Evolutionary conservation across 2,888 invertebrate species (phyloP), one percentile per base, ranked within the genome.

Genomic region (Drosophila rubida): DNA sequence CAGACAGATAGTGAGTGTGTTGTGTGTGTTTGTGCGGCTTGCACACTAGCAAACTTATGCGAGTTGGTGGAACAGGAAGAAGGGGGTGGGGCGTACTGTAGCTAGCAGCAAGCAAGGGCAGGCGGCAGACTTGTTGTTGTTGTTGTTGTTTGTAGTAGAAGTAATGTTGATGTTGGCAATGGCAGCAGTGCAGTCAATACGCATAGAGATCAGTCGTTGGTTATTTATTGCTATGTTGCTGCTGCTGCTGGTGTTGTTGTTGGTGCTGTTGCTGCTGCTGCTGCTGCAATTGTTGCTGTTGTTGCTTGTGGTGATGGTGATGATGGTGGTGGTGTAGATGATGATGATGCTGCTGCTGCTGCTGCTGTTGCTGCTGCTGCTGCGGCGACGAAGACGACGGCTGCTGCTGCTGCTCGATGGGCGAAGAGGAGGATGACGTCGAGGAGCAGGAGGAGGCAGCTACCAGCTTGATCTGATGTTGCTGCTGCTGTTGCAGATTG

Each of bases 121-220:
- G 59, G 37, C 51, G 25, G 30, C 32, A 48, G 66, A 53, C 22
- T 53, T 65, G 37, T 32, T 60, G n/a, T 50, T 55, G 22, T 50
- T 55, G 22, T 45, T 41, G 19, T 57, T 64, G 39, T n/a, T 25
- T 37, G 45, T 23, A 39, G 35, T 54, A 48, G 49, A 54, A 41
- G 19, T 60, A 41, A 48, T 49, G 57, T 50, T 59, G 54, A 46
- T 60, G 58, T 65, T 66, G 84, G 61, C 65, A 77, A 74, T 78
- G 81, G 78, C 70, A 86, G 80, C 82, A 79, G 75, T 68, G 59
- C 82, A 83, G 88, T 90, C 90, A 90, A 88, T 90, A 88, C 74
- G 80, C 85, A 75, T 82, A 78, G 84, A 90, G 90, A 90, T 90
- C 90, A 89, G 90, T 88, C 84, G 74, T 79, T 87, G 75, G 80